Base-by-base conservation (phyloP, 2,113 vertebrate genomes). In the Esox niger region DNA sequence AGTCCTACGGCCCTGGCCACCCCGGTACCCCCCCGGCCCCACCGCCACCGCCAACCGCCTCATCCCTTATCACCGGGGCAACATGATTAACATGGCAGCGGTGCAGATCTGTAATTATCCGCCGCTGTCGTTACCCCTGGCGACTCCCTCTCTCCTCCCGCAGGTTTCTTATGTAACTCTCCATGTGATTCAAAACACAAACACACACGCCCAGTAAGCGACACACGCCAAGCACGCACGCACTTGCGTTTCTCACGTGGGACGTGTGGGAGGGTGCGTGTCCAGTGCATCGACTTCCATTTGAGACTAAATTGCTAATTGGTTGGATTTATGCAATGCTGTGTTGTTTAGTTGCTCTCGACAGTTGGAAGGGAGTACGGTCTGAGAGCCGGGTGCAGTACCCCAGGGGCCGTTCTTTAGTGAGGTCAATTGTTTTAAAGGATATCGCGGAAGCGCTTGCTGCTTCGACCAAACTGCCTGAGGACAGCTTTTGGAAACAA, bases 81-180 rank as follows among this genome's bases (percentile, higher is more conserved):
- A 88, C 86, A 86, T 86, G 86, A 89, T 90, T 88, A 89, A 87
- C 82, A 85, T 83, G 76, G 84, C 81, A 79, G 83, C 73, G 61
- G 81, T 76, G 83, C 85, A 82, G 87, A 87, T 86, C 83, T 89
- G 89, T 88, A 88, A 88, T 90, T 89, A 88, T 88, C 87, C 87
- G 83, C 78, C 88, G 84, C 84, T 82, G 77, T 81, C 80, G 74
- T 87, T 91, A 86, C 85, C 83, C 82, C 80, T 76, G 62, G 65
- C 71, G 74, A 73, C 83, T 74, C 9, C 58, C 76, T 64, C 68
- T 70, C 77, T 74, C 83, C 76, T 13, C 55, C n/a, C 55, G 82
- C 73, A 3, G 30, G 57, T 84, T 73, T 78, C 84, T 73, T 76
- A 56, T 72, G 75, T 87, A 80, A 83, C 84, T 84, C 84, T 84